phyloP scores from a whole-genome alignment of 2,113 vertebrate species.

The Ranitomeya variabilis region DNA sequence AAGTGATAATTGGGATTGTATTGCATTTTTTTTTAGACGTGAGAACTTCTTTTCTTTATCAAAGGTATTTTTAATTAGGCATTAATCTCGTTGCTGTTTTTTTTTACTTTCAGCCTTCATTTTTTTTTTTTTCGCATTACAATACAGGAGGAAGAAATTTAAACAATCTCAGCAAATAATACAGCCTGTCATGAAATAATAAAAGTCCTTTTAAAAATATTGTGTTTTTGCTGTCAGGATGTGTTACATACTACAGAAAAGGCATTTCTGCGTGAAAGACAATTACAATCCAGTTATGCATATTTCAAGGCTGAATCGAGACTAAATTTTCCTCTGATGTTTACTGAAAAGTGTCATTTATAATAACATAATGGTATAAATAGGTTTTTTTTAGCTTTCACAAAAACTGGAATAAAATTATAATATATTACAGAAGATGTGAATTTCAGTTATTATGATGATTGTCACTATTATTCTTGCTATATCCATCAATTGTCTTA shows the following conservation, averaged over 20 bases:
- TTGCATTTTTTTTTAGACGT: constrained; percentile 53
- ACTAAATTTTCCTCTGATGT: constrained; percentile 30
- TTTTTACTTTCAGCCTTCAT: not conserved
- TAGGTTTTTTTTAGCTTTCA: not conserved
- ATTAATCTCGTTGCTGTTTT: constrained; percentile 44
- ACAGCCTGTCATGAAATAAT: constrained; percentile 40
- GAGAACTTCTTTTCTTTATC: constrained; percentile 61
- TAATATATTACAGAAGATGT: not conserved
- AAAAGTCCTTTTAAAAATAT: constrained; percentile 49
- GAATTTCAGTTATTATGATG: not conserved
- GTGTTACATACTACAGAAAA: constrained; percentile 42
- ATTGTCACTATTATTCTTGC: not conserved
- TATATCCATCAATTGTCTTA: not conserved
- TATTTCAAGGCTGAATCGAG: constrained; percentile 33
- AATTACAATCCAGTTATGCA: constrained; percentile 40
- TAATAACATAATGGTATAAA: constrained; percentile 18
- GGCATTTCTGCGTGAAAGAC: constrained; percentile 46
- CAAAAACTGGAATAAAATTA: not conserved
- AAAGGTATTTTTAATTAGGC: constrained; percentile 62
- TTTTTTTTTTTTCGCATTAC: constrained; percentile 48
- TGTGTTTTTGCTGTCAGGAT: constrained; percentile 42
- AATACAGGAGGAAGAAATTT: constrained; percentile 28
- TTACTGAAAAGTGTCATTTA: constrained; percentile 40
- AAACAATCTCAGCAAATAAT: constrained; percentile 55
- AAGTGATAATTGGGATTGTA: constrained; percentile 64